Conservation (phyloP, 64 coral and sea anemone species). For the Actinia tenebrosa region DNA sequence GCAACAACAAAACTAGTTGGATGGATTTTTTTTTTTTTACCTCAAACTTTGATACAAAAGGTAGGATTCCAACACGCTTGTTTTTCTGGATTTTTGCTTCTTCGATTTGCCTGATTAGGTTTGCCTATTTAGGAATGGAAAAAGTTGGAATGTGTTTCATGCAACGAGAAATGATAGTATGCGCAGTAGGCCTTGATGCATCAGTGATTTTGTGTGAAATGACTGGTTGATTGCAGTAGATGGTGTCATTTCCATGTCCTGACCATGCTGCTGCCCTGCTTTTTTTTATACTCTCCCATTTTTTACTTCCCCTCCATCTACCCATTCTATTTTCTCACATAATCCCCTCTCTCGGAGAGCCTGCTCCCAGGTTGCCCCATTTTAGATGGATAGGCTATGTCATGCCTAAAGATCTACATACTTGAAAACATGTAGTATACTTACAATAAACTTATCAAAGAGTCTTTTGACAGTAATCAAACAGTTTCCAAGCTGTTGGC, state of each 20-base stretch:
- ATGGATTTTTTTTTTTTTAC: conserved; percentile 15
- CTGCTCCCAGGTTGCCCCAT: too few species aligned
- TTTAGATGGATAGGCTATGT: too few species aligned
- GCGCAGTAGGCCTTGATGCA: too few species aligned
- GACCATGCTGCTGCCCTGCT: too few species aligned
- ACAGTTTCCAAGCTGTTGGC: conserved; percentile 92
- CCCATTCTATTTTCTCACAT: too few species aligned
- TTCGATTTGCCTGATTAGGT: conserved; percentile 84
- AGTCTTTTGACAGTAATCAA: conserved; percentile 88
- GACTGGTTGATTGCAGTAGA: too few species aligned
- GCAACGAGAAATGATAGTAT: too few species aligned
- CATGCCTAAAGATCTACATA: neutral
- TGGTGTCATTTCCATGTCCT: too few species aligned
- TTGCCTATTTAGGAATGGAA: conserved; percentile 24
- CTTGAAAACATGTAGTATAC: neutral
- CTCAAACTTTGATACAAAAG: conserved; percentile 97
- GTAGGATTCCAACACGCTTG: conserved; percentile 87
- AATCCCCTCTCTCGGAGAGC: too few species aligned
- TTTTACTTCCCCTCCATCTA: too few species aligned
- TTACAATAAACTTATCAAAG: conserved; percentile 99
- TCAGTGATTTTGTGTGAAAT: too few species aligned
- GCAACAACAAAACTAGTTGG: neutral
- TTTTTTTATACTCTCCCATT: too few species aligned
- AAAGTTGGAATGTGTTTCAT: neutral
- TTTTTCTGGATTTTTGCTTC: conserved; percentile 92